Conservation (phyloP, 35 echinoderm and acorn worm species). For the Acanthaster planci region DNA sequence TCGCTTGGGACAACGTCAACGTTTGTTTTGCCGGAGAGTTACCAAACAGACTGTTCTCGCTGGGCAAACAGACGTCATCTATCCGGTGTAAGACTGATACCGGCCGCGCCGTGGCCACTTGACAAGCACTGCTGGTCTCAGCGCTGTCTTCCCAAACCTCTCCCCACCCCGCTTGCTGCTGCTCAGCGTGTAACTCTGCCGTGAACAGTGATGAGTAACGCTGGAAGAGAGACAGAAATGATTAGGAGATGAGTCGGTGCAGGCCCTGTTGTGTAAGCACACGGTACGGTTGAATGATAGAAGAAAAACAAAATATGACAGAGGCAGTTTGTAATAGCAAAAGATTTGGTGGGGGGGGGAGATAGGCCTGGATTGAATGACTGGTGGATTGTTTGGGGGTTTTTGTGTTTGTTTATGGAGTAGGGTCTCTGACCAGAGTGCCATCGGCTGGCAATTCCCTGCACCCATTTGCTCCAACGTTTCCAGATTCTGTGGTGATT, state of each 20-base stretch:
- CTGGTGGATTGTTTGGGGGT: background rate
- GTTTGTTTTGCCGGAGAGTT: conserved; percentile 26
- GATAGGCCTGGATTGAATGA: background rate
- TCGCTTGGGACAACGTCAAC: conserved; percentile 19
- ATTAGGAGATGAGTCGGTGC: too few relatives aligned
- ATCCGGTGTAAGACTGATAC: conserved; percentile 14
- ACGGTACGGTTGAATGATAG: conserved; percentile 19
- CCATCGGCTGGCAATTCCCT: background rate
- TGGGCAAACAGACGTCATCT: conserved; percentile 25
- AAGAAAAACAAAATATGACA: conserved; percentile 30
- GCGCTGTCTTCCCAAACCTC: too few relatives aligned
- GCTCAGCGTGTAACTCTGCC: too few relatives aligned
- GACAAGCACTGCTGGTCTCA: background rate
- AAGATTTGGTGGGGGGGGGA: background rate
- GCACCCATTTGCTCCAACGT: background rate
- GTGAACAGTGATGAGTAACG: too few relatives aligned
- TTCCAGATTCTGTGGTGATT: background rate
- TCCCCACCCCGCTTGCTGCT: too few relatives aligned
- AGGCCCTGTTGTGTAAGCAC: conserved; percentile 3
- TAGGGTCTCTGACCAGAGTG: conserved; percentile 25
- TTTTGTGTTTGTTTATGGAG: conserved; percentile 8
- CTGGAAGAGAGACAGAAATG: too few relatives aligned
- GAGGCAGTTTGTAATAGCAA: conserved; percentile 2
- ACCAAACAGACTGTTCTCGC: conserved; percentile 25
- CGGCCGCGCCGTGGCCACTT: background rate